Base-by-base conservation (phyloP, 2,888 invertebrate species). In the Galerucella nymphaeae region DNA sequence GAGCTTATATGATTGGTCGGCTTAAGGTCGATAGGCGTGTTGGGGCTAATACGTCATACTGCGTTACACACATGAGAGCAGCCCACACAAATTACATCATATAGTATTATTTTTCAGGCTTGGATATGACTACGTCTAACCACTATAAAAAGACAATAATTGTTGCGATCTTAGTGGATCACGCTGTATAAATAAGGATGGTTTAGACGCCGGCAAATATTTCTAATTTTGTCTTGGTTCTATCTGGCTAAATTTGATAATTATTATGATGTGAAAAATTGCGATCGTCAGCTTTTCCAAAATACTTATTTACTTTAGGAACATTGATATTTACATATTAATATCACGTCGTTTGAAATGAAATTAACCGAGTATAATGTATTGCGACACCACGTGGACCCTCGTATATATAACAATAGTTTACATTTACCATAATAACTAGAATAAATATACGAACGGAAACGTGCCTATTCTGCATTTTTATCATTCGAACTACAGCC, bases 391-490 rank as follows among this genome's bases (percentile, higher is more conserved):
- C 42, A 73, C 72, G 61, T 70, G 70, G 72, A 69, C 63, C 74
- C 57, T 71, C 55, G 75, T 77, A 78, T 77, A 67, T 77, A 78
- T 77, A 67, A 63, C 72, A 76, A 79, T 79, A 78, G 73, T 74
- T 76, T 75, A 72, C 75, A 72, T 64, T 72, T 70, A 65, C 71
- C 71, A 70, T 67, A 65, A 69, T 69, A 41, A 68, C 70, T 74
- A 75, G 66, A 69, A 65, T 70, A 67, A 71, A 71, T 66, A 62
- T 66, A 55, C 66, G 62, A 76, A 76, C 72, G 57, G 76, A 77
- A 78, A 80, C 75, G 72, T 77, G 79, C 80, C 78, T 76, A 78
- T 67, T 66, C 63, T 48, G 70, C 72, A 67, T 75, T 75, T 74
- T 77, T 75, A 69, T 69, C 63, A 53, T 73, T 30, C 71, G 61